Conservation (phyloP, 1,140 invertebrate genomes). For the Hetaerina americana region DNA sequence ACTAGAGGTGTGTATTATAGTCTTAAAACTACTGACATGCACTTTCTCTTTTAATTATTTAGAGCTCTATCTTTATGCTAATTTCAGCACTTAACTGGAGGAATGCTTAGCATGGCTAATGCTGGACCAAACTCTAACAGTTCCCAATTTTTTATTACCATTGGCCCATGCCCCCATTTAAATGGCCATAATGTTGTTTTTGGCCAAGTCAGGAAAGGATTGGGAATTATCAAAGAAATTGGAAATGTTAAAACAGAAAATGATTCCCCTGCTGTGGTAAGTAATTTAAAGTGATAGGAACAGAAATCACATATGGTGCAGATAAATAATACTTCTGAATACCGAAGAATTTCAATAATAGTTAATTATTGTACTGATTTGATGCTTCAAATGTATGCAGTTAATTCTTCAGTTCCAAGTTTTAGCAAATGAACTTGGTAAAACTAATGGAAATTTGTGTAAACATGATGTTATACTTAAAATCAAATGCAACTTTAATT, state of each 20-base stretch:
- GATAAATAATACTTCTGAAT: no score
- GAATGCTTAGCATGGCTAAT: constrained; percentile 84
- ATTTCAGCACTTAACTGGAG: constrained; percentile 43
- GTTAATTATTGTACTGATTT: no score
- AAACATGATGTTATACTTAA: no score
- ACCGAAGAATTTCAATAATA: no score
- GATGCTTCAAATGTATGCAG: no score
- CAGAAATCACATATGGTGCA: no score
- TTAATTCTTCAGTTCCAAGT: no score
- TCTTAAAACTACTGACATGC: not conserved
- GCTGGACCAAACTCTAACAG: constrained; percentile 77
- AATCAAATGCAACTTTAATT: no score
- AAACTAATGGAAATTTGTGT: no score
- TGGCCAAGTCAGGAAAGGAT: constrained; percentile 61
- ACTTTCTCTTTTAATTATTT: not conserved
- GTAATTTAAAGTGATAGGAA: no score
- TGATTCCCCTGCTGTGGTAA: constrained; percentile 41
- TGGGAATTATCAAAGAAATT: constrained; percentile 51
- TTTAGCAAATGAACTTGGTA: no score
- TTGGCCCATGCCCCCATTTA: constrained; percentile 67
- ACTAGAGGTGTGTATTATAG: constrained; percentile 36
- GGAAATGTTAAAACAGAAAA: constrained; percentile 39
- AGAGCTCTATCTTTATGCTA: not conserved
- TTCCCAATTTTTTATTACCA: constrained; percentile 91
- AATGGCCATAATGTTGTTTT: constrained; percentile 86